Evolutionary conservation across 2,888 invertebrate species (phyloP), one percentile per base, ranked within the genome.

Genomic region (Idaea straminata): DNA sequence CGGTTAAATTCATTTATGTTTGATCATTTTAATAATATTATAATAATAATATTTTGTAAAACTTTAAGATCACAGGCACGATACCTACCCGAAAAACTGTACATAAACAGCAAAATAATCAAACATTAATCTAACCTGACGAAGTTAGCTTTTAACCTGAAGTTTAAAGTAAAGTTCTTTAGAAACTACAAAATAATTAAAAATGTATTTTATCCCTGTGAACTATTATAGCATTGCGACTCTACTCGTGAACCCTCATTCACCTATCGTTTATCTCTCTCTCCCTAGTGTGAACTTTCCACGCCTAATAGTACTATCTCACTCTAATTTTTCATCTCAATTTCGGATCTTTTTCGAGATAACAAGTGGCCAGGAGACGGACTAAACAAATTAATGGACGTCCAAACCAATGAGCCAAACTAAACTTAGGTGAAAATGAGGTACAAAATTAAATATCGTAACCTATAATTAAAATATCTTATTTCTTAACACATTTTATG

Each of bases 181-280:
- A 58, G 3, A 4, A 3, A 58, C 5, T n/a, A 15, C 6, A 15
- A 15, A 58, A 5, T n/a, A 59, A 16, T 0, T 15, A 25, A 16
- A 59, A 15, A 59, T 15, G 57, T n/a, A n/a, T 57, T 57, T 13
- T 15, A 3, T 57, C 6, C 16, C 58, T 16, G 58, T 5, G 16
- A 58, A 16, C 58, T 16, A n/a, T 34, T 13, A 57, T 57, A 64
- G 60, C 63, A 69, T 75, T 78, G 81, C 70, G 71, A 76, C 75
- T 77, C 80, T 82, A 84, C 77, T 74, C 79, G 76, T 88, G 87
- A 88, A 88, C 90, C 89, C 88, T 88, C 90, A 87, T 89, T 89
- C 89, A 87, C 82, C 82, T 81, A 78, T 75, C 64, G 61, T 68
- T 83, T 76, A 36, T 87, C 88, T 82, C 84, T 65, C 80, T 90